Conservation (phyloP, 2,888 invertebrate species). For the Drosophila putrida region DNA sequence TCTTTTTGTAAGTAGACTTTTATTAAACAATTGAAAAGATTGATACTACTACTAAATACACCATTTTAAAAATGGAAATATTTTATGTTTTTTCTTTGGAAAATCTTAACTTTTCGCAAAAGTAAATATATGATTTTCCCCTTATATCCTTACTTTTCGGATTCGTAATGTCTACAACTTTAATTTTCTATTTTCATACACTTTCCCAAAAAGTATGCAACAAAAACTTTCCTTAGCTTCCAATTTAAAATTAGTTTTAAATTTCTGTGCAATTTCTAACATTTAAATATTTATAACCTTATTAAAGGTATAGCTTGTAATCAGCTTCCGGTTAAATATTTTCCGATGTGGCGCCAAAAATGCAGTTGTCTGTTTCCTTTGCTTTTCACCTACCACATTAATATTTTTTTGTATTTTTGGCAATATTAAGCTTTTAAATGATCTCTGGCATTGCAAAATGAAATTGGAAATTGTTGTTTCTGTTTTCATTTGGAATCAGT, state of each 20-base stretch:
- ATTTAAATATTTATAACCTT: neutral
- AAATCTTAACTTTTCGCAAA: neutral
- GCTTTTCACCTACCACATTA: slow-evolving; percentile 13
- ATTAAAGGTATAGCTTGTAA: neutral
- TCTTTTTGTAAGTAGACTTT: too few relatives aligned
- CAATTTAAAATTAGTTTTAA: neutral
- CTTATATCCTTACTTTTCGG: neutral
- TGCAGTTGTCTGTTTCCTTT: slow-evolving; percentile 20
- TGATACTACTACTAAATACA: too few relatives aligned
- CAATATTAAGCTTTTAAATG: slow-evolving; percentile 57
- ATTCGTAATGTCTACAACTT: too few relatives aligned
- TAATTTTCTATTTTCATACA: neutral
- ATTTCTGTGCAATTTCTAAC: neutral
- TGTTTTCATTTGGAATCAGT: slow-evolving; percentile 68
- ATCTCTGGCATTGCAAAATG: slow-evolving; percentile 61
- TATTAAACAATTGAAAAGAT: too few relatives aligned
- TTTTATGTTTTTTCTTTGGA: too few relatives aligned
- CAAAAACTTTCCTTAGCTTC: slow-evolving; percentile 1
- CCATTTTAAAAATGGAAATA: too few relatives aligned
- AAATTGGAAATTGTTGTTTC: slow-evolving; percentile 40
- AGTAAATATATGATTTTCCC: neutral
- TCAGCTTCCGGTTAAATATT: slow-evolving; percentile 1
- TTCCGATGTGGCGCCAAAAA: slow-evolving; percentile 34
- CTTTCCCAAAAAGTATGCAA: slow-evolving; percentile 47
- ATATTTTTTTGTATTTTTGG: slow-evolving; percentile 20